Percentiles rank a stretch among this genome's conserved stretches.
Evolutionary conservation across 1,140 invertebrate species (phyloP).

Genomic region (Dendroctonus ponderosae): DNA sequence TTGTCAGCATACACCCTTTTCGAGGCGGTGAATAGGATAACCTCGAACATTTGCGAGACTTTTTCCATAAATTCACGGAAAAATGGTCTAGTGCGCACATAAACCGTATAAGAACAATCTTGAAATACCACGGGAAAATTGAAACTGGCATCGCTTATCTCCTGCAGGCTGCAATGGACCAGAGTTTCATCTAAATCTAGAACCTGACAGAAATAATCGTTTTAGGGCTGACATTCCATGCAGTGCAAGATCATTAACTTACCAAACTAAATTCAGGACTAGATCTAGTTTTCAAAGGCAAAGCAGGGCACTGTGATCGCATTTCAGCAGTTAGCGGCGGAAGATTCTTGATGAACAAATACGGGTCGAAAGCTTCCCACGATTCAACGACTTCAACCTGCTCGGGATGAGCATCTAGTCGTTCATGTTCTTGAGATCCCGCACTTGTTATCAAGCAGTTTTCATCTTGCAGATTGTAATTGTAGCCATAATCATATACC

Average conservation of each 20-base stretch:
- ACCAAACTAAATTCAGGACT: slow-evolving; percentile 93
- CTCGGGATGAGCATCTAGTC: slow-evolving; percentile 53
- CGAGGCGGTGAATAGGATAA: slow-evolving; percentile 94
- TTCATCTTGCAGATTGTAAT: slow-evolving; percentile 32
- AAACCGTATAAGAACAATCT: slow-evolving; percentile 73
- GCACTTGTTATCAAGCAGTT: slow-evolving; percentile 41
- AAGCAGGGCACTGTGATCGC: slow-evolving; percentile 80
- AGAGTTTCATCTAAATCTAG: slow-evolving; percentile 84
- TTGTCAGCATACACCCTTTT: slow-evolving; percentile 96
- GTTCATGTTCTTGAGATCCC: slow-evolving; percentile 52
- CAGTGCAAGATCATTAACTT: slow-evolving; percentile 48
- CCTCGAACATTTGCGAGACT: slow-evolving; percentile 89
- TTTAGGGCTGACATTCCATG: background rate
- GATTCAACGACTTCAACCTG: slow-evolving; percentile 59
- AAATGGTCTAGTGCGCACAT: slow-evolving; percentile 86
- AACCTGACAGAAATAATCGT: slow-evolving; percentile 52
- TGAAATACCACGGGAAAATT: slow-evolving; percentile 94
- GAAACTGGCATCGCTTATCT: slow-evolving; percentile 88
- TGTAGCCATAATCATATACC: slow-evolving; percentile 48
- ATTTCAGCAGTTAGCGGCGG: slow-evolving; percentile 87
- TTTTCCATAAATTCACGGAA: slow-evolving; percentile 88
- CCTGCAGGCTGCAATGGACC: slow-evolving; percentile 92
- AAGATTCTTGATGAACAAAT: slow-evolving; percentile 88
- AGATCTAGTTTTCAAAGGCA: slow-evolving; percentile 89
- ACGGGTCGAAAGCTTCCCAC: slow-evolving; percentile 84